Conservation (phyloP, 2,888 invertebrate species). For the Heterodera filipjevi region DNA sequence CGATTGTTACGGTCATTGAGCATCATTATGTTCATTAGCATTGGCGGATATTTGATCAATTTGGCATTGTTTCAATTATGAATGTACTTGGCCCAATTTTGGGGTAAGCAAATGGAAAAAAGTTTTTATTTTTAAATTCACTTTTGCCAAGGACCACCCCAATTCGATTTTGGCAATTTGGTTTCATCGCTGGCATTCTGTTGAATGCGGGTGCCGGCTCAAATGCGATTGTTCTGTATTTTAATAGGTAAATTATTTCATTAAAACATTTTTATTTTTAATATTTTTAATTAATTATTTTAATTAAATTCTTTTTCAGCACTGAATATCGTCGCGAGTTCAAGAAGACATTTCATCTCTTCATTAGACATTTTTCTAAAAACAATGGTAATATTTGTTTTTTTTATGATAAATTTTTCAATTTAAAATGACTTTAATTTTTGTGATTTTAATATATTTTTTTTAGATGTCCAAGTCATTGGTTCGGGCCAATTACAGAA, state of each 20-base stretch:
- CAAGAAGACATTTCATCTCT: not conserved
- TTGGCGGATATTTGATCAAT: conserved; percentile 19
- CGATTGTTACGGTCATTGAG: conserved; percentile 17
- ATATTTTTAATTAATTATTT: not conserved
- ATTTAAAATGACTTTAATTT: too few relatives aligned
- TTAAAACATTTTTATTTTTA: not conserved
- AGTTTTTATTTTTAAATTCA: not conserved
- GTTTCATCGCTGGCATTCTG: conserved; percentile 14
- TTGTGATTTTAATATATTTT: too few relatives aligned
- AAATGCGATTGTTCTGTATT: conserved; percentile 17
- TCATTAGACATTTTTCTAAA: not conserved
- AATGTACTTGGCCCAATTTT: not conserved
- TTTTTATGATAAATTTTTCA: too few relatives aligned
- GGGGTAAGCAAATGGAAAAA: too few relatives aligned
- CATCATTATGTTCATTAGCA: conserved; percentile 1
- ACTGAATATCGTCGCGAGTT: not conserved
- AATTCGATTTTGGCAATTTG: conserved; percentile 18
- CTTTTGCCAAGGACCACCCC: not conserved
- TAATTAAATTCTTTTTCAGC: not conserved
- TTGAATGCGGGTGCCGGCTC: conserved; percentile 11
- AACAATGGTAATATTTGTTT: not conserved
- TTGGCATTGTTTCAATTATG: conserved; percentile 1
- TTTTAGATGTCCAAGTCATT: too few relatives aligned
- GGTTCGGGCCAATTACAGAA: too few relatives aligned
- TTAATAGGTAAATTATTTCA: conserved; percentile 2